phyloP scores from a whole-genome alignment of 2,797 vertebrate genomes.

The Siniperca scherzeri region DNA sequence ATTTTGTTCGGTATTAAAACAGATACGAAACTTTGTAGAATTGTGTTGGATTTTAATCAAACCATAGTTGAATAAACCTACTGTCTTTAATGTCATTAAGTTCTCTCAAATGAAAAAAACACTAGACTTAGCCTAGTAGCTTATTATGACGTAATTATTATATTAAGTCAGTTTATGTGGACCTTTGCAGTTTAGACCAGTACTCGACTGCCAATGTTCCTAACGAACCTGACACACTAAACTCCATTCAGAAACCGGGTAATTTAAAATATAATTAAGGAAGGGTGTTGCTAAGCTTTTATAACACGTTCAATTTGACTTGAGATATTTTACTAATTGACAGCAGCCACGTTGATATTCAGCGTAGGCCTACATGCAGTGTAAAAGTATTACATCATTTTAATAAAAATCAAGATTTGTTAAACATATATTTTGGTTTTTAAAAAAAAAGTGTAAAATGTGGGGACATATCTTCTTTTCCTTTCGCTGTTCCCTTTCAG shows the following conservation, averaged over 20 bases:
- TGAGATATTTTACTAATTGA: neutral
- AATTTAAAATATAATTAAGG: neutral
- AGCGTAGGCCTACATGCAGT: neutral
- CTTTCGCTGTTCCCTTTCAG: too few species aligned
- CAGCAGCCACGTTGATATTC: neutral
- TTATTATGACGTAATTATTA: neutral
- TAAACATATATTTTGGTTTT: neutral
- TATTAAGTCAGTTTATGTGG: neutral
- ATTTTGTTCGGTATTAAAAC: neutral
- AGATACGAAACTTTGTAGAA: neutral
- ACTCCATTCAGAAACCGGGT: neutral
- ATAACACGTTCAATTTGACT: neutral
- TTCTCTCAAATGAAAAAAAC: neutral
- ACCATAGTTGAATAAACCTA: too few species aligned
- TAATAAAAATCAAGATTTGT: neutral
- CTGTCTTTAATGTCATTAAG: too few species aligned
- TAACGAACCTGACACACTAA: neutral
- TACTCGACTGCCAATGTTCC: neutral
- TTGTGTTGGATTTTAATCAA: neutral
- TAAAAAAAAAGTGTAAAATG: too few species aligned
- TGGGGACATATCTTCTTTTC: too few species aligned
- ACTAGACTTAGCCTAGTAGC: accelerated
- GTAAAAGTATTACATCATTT: neutral
- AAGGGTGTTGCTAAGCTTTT: neutral
- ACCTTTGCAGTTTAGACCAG: neutral